Evolutionary conservation across 2,888 invertebrate genomes (phyloP).

Genomic region (Drosophila subquinaria): DNA sequence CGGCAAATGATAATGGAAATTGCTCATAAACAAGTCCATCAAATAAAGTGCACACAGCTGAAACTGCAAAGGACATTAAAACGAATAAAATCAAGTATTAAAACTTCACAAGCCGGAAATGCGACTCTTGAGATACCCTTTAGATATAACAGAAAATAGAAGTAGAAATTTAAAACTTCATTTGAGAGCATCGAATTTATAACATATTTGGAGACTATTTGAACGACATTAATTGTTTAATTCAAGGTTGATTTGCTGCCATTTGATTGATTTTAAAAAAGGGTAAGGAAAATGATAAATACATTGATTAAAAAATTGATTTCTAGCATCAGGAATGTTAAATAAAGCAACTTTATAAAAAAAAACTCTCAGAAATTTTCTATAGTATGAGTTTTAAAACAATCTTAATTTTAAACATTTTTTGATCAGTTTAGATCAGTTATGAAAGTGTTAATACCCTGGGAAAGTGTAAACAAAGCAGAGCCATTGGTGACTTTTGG

Average conservation of each 20-base stretch:
- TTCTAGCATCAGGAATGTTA: too few relatives aligned
- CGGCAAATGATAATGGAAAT: constrained; percentile 58
- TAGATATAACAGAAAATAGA: neutral
- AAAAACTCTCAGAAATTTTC: too few relatives aligned
- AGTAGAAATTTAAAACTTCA: neutral
- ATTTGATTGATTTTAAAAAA: too few relatives aligned
- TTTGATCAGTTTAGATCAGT: neutral
- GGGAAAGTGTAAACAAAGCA: constrained; percentile 5
- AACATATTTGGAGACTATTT: too few relatives aligned
- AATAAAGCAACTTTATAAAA: too few relatives aligned
- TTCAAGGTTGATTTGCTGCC: too few relatives aligned
- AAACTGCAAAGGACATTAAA: constrained; percentile 55
- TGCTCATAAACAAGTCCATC: constrained; percentile 80
- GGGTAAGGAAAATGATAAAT: too few relatives aligned
- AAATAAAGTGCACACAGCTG: constrained; percentile 78
- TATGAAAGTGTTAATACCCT: neutral
- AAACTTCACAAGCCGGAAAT: neutral
- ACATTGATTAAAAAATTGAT: too few relatives aligned
- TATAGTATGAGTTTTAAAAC: neutral
- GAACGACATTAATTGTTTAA: too few relatives aligned
- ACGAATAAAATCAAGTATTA: constrained; percentile 26
- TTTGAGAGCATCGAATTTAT: too few relatives aligned
- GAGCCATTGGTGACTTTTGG: constrained; percentile 66
- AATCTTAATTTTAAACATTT: neutral
- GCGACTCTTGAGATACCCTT: constrained; percentile 20